Evolutionary conservation across 2,888 invertebrate genomes (phyloP).

Genomic region (Ypsolopha scabrella): DNA sequence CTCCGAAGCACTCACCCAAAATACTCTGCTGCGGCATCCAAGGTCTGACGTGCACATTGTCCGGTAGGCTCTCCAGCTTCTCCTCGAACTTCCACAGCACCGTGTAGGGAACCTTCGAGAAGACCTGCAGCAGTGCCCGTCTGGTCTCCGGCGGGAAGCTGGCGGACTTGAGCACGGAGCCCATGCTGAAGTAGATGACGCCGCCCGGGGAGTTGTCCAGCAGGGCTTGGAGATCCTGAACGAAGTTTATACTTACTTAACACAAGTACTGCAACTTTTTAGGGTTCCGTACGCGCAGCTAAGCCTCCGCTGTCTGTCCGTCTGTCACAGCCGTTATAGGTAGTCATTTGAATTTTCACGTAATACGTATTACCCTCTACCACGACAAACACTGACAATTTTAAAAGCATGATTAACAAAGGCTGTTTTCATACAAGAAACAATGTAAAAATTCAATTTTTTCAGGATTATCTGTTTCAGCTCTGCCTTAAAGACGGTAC

Average conservation of each 20-base stretch:
- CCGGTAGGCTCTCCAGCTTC: conserved; percentile 33
- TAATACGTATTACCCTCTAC: no score
- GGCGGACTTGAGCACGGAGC: conserved; percentile 9
- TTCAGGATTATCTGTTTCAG: no score
- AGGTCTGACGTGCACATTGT: conserved; percentile 46
- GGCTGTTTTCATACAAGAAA: no score
- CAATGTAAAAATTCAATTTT: no score
- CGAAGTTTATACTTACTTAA: not conserved
- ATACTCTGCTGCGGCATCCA: conserved; percentile 69
- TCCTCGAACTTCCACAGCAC: conserved; percentile 67
- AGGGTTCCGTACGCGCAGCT: no score
- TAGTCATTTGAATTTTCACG: no score
- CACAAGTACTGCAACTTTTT: no score
- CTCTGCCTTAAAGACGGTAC: no score
- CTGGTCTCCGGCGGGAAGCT: conserved; percentile 3
- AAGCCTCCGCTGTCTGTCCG: no score
- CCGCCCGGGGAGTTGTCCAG: conserved; percentile 10
- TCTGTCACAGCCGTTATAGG: not conserved
- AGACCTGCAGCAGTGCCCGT: conserved; percentile 2
- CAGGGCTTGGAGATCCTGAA: conserved; percentile 10
- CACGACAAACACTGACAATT: no score
- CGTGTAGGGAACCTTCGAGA: conserved; percentile 21
- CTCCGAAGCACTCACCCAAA: conserved; percentile 32
- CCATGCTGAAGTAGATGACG: conserved; percentile 14
- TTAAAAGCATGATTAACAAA: no score